phyloP scores from a whole-genome alignment of 2,888 invertebrate species.

The Calliphora vomitoria region DNA sequence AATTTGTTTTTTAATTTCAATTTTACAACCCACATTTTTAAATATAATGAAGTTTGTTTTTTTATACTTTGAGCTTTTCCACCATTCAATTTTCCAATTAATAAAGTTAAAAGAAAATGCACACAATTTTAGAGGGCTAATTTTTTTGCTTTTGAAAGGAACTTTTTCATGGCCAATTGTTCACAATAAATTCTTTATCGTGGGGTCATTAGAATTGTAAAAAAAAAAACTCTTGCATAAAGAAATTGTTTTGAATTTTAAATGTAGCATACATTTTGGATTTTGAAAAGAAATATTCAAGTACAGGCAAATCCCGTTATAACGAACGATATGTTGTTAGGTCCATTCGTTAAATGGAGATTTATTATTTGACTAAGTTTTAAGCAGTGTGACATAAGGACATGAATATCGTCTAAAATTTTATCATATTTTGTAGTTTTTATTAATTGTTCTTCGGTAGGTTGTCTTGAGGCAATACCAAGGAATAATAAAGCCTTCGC shows the following conservation, averaged over 20 bases:
- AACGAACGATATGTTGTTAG: too few species aligned
- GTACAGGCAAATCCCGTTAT: too few species aligned
- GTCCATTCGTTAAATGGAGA: too few species aligned
- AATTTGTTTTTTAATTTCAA: constrained; percentile 61
- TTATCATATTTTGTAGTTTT: too few species aligned
- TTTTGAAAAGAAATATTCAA: too few species aligned
- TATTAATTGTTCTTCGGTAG: too few species aligned
- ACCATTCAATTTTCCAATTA: constrained; percentile 72
- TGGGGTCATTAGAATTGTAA: not conserved
- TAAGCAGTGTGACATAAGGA: too few species aligned
- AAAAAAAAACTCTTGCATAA: not conserved
- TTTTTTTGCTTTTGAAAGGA: constrained; percentile 26
- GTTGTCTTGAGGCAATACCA: too few species aligned
- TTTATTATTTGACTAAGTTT: too few species aligned
- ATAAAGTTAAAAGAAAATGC: constrained; percentile 56
- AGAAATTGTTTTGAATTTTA: not conserved
- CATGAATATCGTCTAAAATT: too few species aligned
- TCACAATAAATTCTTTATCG: not conserved
- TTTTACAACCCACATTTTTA: constrained; percentile 63
- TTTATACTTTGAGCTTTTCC: constrained; percentile 25
- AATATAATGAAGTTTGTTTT: constrained; percentile 50
- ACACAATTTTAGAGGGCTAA: constrained; percentile 59
- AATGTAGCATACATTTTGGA: not conserved
- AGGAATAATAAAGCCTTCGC: too few species aligned
- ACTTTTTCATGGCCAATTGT: constrained; percentile 52